Evolutionary conservation across 2,113 vertebrate genomes (phyloP).

Genomic region (Varanus komodoensis): DNA sequence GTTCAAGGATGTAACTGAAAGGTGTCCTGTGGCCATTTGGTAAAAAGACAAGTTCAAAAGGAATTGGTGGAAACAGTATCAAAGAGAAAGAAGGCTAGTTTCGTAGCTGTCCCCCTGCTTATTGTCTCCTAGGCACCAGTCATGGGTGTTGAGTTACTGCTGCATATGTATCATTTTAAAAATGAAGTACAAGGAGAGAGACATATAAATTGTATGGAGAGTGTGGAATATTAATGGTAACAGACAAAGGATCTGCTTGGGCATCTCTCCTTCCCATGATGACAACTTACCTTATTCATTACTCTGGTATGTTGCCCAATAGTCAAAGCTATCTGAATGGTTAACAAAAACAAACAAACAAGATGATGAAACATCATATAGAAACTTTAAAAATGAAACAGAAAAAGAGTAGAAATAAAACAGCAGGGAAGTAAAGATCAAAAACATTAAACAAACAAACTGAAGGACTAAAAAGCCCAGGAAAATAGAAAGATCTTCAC

Average conservation of each 20-base stretch:
- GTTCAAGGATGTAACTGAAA: constrained; percentile 4
- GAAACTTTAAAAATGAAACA: no score
- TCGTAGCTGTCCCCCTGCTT: neutral
- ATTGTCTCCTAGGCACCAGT: neutral
- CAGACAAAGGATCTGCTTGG: neutral
- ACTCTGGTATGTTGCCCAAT: no score
- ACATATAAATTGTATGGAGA: neutral
- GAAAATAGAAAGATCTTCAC: no score
- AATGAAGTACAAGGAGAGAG: neutral
- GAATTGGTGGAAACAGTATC: neutral
- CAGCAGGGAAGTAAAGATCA: no score
- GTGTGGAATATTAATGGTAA: neutral
- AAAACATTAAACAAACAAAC: no score
- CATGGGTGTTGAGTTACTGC: neutral
- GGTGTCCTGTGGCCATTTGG: neutral
- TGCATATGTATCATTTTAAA: neutral
- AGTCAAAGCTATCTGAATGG: no score
- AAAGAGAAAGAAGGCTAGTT: neutral
- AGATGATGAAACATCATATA: no score
- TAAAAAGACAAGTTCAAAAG: neutral
- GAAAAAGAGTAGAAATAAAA: no score
- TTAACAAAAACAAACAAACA: no score
- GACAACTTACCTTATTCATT: neutral
- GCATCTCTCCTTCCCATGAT: neutral
- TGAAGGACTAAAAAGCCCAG: no score